phyloP scores from a whole-genome alignment of 2,888 invertebrate species.

The Philopedon plagiatum region DNA sequence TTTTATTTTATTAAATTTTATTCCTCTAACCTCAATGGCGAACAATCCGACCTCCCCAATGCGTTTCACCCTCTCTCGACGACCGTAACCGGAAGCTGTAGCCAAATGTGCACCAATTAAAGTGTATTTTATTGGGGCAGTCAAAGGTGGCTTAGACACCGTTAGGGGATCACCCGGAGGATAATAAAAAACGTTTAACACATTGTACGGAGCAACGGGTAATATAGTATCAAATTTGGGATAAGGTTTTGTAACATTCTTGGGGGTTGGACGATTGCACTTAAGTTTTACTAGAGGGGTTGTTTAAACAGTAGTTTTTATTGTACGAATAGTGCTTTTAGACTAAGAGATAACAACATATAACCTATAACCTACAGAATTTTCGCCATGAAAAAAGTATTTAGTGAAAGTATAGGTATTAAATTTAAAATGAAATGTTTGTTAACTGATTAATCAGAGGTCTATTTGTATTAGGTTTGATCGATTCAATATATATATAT shows the following conservation, averaged over 20 bases:
- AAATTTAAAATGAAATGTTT: no score
- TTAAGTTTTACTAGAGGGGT: not conserved
- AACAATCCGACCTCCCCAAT: not conserved
- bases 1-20: not conserved
- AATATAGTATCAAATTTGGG: slow-evolving; percentile 13
- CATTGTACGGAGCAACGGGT: slow-evolving; percentile 14
- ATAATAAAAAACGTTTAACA: slow-evolving; percentile 33
- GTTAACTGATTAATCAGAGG: no score
- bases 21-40: not conserved
- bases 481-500: no score
- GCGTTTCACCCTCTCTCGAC: slow-evolving; percentile 7
- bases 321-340: no score
- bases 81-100: slow-evolving; percentile 32
- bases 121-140: slow-evolving; percentile 29
- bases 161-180: slow-evolving; percentile 6
- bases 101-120: slow-evolving; percentile 32
- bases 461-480: no score
- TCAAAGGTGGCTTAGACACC: slow-evolving; percentile 24
- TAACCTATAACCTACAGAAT: no score
- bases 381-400: no score
- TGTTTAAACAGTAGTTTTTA: not conserved
- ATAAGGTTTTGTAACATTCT: not conserved
- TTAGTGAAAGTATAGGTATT: no score
- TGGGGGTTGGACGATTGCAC: slow-evolving; percentile 15
- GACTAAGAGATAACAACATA: no score